Conservation (phyloP, 2,113 vertebrate species). For the Poecile atricapillus region DNA sequence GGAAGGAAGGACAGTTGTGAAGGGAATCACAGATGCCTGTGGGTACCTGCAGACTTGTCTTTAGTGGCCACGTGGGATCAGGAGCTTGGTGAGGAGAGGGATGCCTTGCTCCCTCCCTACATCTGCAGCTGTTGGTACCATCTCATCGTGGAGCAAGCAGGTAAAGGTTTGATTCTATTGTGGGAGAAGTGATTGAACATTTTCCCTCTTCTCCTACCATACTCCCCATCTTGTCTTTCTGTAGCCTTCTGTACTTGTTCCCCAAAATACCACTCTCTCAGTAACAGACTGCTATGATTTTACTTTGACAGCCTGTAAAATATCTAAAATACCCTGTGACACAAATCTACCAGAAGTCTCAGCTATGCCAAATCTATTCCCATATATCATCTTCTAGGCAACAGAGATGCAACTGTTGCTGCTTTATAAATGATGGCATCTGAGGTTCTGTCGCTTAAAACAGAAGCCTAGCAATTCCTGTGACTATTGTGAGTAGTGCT, state of each 20-base stretch:
- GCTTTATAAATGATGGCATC: neutral
- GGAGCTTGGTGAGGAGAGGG: neutral
- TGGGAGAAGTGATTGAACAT: neutral
- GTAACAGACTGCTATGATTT: neutral
- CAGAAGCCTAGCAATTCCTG: neutral
- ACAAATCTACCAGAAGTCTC: neutral
- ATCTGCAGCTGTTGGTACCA: neutral
- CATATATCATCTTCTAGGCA: neutral
- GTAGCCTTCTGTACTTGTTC: neutral
- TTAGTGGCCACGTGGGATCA: neutral
- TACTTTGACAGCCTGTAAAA: slow-evolving; percentile 15
- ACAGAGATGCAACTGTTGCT: neutral
- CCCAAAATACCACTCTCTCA: neutral
- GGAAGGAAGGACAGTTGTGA: neutral
- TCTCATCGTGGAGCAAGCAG: neutral
- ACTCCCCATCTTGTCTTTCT: neutral
- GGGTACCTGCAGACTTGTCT: neutral
- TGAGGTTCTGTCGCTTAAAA: neutral
- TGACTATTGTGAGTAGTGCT: neutral
- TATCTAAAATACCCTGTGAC: neutral
- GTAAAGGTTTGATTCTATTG: neutral
- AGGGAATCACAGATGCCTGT: neutral
- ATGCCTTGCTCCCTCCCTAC: neutral
- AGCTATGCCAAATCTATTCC: neutral
- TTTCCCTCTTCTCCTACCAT: neutral